Conservation (phyloP, 2,797 vertebrate genomes). For the Trachops cirrhosus region DNA sequence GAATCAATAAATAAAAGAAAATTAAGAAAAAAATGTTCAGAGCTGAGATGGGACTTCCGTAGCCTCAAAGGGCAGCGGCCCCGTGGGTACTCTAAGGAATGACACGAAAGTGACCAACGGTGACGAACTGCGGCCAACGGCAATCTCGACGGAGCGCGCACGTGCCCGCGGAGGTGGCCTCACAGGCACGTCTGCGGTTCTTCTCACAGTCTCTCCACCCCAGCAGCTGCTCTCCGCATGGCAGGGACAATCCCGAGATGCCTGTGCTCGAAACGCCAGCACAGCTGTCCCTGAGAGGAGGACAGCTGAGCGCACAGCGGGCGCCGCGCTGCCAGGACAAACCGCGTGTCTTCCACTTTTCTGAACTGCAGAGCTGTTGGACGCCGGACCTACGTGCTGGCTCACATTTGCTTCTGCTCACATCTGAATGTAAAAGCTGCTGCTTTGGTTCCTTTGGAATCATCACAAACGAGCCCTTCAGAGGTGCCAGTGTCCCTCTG, state of each 20-base stretch:
- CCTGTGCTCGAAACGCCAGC: rapidly evolving
- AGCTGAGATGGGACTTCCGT: background rate
- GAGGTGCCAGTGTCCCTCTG: background rate
- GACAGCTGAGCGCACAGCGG: rapidly evolving
- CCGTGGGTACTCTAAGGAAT: background rate
- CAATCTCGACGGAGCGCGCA: rapidly evolving
- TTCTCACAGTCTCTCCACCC: background rate
- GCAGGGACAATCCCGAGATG: rapidly evolving
- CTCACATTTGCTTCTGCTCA: background rate
- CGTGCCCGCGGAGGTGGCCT: rapidly evolving
- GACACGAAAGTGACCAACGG: background rate
- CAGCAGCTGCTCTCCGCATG: background rate
- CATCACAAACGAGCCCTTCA: background rate
- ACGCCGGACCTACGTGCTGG: background rate
- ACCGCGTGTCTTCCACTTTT: background rate
- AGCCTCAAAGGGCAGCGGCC: background rate
- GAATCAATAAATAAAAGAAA: too few species aligned
- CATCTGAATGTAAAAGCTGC: background rate
- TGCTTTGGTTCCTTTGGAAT: background rate
- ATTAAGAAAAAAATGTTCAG: background rate
- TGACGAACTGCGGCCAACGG: background rate
- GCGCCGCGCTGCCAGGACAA: background rate
- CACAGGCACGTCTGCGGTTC: background rate
- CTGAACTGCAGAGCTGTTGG: background rate
- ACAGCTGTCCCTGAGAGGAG: background rate